Evolutionary conservation across 1,140 invertebrate species (phyloP), one percentile per base, ranked within the genome.

Genomic region (Drosophila nigromelanica): DNA sequence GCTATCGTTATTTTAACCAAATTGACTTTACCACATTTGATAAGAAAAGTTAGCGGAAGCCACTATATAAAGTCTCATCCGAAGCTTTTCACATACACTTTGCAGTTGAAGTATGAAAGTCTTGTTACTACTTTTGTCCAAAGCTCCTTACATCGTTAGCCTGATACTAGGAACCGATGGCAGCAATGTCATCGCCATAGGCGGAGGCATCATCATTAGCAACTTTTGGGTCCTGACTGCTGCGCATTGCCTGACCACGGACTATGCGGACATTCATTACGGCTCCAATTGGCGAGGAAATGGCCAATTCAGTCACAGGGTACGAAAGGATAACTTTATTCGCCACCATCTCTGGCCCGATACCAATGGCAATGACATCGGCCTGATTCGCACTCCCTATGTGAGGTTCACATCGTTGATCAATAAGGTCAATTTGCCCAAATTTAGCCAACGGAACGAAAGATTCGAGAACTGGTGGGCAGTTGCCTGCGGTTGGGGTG

Each of bases 121-220:
- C 18, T 66, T 78, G 0, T 7, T 80, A 33, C 5, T 73, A 14
- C 1, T 18, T n/a, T n/a, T n/a, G n/a, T n/a, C n/a, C 0, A 92
- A 93, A 79, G 92, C 93, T 48, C 93, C 93, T 5, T 93, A 93
- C 59, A 93, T 93, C 64, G 93, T 92, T 4, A 89, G 91, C 0
- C 75, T 94, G 5, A 39, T 60, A 3, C 71, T 93, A 59, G 73
- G 90, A 27, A 90, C 60, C 0, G 40, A 62, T 12, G 92, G 91
- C 1, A 69, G 66, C 42, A 82, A 91, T 61, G 10, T 21, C 0
- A 21, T 42, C 6, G 62, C 52, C 18, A 54, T 93, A 62, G 86
- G 95, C 67, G 94, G 94, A 2, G 95, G 94, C 5, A 93, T 93
- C 15, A 81, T 95, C 37, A 93, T 95, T 18, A 91, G 86, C 55